Evolutionary conservation across 2,797 vertebrate genomes (phyloP).

Genomic region (Dendrocincla fuliginosa): DNA sequence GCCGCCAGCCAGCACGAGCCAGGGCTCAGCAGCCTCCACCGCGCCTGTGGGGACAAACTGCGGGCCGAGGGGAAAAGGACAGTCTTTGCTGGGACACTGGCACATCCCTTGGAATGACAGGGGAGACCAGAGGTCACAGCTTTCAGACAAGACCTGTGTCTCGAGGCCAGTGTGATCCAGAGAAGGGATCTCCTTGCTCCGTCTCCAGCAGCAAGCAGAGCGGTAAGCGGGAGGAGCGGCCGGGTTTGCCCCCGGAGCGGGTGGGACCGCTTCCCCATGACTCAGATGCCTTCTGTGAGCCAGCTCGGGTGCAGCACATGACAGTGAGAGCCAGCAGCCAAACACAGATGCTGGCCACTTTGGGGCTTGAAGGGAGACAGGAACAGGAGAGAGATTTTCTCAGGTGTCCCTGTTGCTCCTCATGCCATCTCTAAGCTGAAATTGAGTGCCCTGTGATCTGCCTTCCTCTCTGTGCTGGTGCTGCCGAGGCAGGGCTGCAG

Average conservation of each 20-base stretch:
- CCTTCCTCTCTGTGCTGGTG: fast-evolving
- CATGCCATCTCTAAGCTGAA: not conserved
- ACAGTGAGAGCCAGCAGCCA: not conserved
- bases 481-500: not conserved
- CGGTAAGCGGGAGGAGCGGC: fast-evolving
- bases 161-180: fast-evolving
- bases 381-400: not conserved
- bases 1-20: not conserved
- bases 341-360: fast-evolving
- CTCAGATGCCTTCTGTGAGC: not conserved
- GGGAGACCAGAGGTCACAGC: not conserved
- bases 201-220: not conserved
- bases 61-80: not conserved
- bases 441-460: fast-evolving
- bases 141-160: fast-evolving
- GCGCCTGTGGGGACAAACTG: fast-evolving
- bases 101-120: not conserved
- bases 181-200: not conserved
- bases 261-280: not conserved
- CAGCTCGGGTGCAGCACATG: not conserved
- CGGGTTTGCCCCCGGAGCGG: not conserved
- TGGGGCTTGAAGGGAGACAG: not conserved
- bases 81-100: not conserved
- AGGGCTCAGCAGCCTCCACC: fast-evolving
- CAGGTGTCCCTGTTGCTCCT: not conserved